Conservation (phyloP, 30 jellyfish, hydroid and myxozoan species). For the Turritopsis rubra region DNA sequence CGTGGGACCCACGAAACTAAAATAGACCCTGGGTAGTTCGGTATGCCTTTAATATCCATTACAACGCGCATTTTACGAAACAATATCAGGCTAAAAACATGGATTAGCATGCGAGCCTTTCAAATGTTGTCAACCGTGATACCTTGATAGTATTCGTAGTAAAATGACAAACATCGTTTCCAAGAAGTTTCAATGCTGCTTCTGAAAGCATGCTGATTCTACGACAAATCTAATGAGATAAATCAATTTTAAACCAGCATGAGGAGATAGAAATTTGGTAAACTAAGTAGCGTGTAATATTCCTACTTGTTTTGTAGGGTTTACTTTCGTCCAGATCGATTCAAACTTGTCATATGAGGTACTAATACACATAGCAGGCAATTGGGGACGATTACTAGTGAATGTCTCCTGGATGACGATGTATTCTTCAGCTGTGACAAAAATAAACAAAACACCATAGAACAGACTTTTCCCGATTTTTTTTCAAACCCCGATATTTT, state of each 20-base stretch:
- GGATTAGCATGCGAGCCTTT: no score
- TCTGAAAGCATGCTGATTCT: constrained; percentile 52
- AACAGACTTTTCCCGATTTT: no score
- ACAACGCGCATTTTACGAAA: no score
- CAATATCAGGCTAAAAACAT: no score
- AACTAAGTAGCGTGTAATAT: not conserved
- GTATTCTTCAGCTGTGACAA: constrained; percentile 45
- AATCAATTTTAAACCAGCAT: not conserved
- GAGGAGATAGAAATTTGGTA: not conserved
- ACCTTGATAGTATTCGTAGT: constrained; percentile 25
- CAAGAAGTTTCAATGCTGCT: constrained; percentile 40
- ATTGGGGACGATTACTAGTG: constrained; percentile 37
- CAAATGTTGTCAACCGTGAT: no score
- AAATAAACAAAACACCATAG: not conserved
- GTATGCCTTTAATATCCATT: no score
- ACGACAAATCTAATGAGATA: constrained; percentile 28
- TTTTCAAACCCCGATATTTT: no score
- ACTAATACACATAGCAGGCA: constrained; percentile 59
- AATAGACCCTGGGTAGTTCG: no score
- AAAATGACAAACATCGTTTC: constrained; percentile 16
- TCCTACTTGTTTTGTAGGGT: constrained; percentile 41
- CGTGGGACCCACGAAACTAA: no score
- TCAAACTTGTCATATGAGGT: constrained; percentile 60
- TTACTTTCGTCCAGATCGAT: constrained; percentile 57
- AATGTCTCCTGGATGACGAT: constrained; percentile 53